Percentiles rank a stretch among this genome's conserved stretches.
phyloP scores from a whole-genome alignment of 2,797 vertebrate genomes.

The Pseudocheirus occidentalis region DNA sequence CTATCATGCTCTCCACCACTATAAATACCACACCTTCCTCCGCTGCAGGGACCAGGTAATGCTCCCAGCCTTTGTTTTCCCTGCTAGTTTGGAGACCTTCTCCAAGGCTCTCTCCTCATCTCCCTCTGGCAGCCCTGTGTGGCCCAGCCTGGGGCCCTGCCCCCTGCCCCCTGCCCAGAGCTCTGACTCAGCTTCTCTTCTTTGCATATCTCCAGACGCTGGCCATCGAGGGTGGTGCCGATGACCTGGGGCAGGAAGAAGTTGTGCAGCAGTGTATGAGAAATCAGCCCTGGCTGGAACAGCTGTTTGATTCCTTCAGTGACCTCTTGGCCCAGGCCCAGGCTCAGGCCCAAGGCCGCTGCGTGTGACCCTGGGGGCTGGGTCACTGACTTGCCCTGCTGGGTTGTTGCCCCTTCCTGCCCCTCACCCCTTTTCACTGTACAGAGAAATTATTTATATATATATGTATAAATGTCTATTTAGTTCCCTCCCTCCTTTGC shows the following conservation, averaged over 20 bases:
- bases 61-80: rapidly evolving
- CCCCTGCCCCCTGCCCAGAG: not conserved
- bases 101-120: not conserved
- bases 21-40: slow-evolving; percentile 97
- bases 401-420: slow-evolving; percentile 39
- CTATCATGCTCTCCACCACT: slow-evolving; percentile 96
- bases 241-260: slow-evolving; percentile 96
- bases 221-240: slow-evolving; percentile 93
- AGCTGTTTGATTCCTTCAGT: slow-evolving; percentile 94
- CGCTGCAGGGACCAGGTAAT: slow-evolving; percentile 96
- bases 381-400: slow-evolving; percentile 52
- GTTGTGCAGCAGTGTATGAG: slow-evolving; percentile 98
- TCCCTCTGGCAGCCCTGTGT: not conserved
- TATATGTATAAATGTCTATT: slow-evolving; percentile 86
- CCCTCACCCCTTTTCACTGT: slow-evolving; percentile 69
- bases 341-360: slow-evolving; percentile 84
- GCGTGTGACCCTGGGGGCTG: slow-evolving; percentile 78
- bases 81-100: rapidly evolving
- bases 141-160: not conserved
- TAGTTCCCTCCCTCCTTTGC: slow-evolving; percentile 87
- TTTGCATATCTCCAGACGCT: slow-evolving; percentile 86
- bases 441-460: slow-evolving; percentile 86
- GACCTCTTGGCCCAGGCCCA: slow-evolving; percentile 93
- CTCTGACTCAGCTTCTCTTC: not conserved
- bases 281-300: slow-evolving; percentile 96